Base-by-base conservation (phyloP, 2,797 vertebrate species). In the Clarias pachynema region DNA sequence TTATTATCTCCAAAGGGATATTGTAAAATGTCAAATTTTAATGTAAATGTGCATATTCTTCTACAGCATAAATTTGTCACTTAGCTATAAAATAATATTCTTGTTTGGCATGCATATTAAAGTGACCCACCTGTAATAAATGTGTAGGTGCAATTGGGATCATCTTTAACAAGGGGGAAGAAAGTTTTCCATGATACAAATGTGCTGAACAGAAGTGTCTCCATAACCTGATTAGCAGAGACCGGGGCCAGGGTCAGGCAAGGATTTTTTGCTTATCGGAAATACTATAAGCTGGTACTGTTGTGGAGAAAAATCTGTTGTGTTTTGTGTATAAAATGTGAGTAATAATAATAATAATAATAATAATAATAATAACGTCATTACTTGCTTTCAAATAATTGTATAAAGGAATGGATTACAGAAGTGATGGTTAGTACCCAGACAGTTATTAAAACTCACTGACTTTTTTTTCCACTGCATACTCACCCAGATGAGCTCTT, bases 151-250 rank as follows among this genome's bases (percentile, higher is more conserved):
- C 92, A 92, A 81, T 74, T 91, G 18, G 94, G 86, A 87, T 95
- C 91, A 8, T 96, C 96, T 88, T 91, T 94, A 84, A 96, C 94
- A 70, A 96, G 72, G 0, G 95, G 94, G 78, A 96, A 96, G 88
- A 95, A 97, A 0, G 94, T 89, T 89, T 96, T 96, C 96, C 96
- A 96, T 18, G 96, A 93, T 20, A 96, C 95, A 86, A 96, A 96
- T 0, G 95, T 95, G 91, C 94, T 94, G 85, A 95, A 93, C 1
- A 96, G 91, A 44, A 96, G 89, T 0, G 94, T 95, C 68, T 95
- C 95, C 15, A 96, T 91, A 1, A 96, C 95, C 95, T 96, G 89
- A 2, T 81, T 18, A 63, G 15, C 5, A 56, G 24, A 84, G 3
- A 85, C 34, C 65, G 75, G 18, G 3, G 60, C 2, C 15, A 63